Base-by-base conservation (phyloP, 2,797 vertebrate genomes). In the Uromys caudimaculatus region DNA sequence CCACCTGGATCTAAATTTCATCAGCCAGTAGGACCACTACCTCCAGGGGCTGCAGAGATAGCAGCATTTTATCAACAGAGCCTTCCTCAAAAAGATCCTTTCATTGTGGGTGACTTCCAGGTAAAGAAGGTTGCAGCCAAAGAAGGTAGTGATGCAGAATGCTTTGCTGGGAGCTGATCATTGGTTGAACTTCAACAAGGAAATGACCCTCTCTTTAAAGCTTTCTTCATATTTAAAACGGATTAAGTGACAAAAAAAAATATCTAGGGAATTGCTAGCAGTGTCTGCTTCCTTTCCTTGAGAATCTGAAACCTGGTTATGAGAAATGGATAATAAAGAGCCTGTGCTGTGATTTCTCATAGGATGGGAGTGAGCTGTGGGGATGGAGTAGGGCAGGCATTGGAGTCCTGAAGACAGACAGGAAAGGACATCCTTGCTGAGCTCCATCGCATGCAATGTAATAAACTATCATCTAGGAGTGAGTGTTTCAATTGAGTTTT, bases 401-500 rank as follows among this genome's bases (percentile, higher is more conserved):
- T n/a, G 6, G 44, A 86, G 35, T 81, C 78, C 64, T 47, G 38
- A 77, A 95, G 90, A 93, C 41, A 81, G 91, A 86, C 95, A 94
- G 95, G 62, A 98, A 97, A 90, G 88, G 88, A 95, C 96, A 97
- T 96, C 93, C 98, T 97, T 86, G 67, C 47, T 96, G 97, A 94
- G 96, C 98, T 98, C 97, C 98, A 98, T 97, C 97, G 97, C 96
- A 95, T 97, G 98, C 96, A 78, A 92, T 96, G 96, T 98, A 99
- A 98, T 98, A 98, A 98, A 98, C 98, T 97, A 98, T 98, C 98
- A 97, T 98, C 98, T 97, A 82, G 94, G 97, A 98, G 98, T 69
- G 98, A 98, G 98, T 97, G 97, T 92, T 98, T 97, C 98, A 97
- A 98, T 98, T 98, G 98, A 98, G 98, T 98, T 98, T 98, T 98